Conservation (phyloP, 2,888 invertebrate genomes). For the Drosophila pseudotalamancana region DNA sequence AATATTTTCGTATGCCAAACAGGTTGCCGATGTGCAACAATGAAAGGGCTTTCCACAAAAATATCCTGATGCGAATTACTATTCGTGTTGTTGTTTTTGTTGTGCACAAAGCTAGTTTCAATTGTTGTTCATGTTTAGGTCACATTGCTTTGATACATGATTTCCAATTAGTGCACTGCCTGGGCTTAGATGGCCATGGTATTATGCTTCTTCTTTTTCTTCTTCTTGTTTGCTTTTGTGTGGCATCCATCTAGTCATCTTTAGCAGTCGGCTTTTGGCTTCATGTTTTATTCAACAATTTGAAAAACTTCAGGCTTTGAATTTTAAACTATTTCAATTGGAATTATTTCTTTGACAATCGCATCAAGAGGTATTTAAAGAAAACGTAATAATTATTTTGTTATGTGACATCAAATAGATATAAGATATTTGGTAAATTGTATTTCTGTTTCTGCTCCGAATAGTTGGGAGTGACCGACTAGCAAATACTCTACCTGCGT, state of each 20-base stretch:
- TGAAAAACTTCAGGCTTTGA: not conserved
- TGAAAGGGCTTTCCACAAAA: slow-evolving; percentile 13
- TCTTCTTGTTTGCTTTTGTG: not conserved
- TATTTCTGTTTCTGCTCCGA: too few species aligned
- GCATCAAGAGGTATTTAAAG: not conserved
- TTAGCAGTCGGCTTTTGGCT: not conserved
- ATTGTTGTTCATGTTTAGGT: slow-evolving; percentile 29
- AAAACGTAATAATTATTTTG: not conserved
- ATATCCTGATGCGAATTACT: slow-evolving; percentile 15
- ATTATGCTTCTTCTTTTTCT: not conserved
- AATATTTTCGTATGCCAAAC: too few species aligned
- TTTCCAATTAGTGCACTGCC: slow-evolving; percentile 42
- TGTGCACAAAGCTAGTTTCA: slow-evolving; percentile 1
- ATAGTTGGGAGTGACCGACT: too few species aligned
- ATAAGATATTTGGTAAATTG: too few species aligned
- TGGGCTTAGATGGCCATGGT: not conserved
- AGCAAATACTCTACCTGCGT: too few species aligned
- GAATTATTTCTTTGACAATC: not conserved
- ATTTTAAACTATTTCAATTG: not conserved
- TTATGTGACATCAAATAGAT: not conserved
- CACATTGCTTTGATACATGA: slow-evolving; percentile 41
- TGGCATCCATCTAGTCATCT: not conserved
- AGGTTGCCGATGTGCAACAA: slow-evolving; percentile 15
- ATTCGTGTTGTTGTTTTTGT: not conserved
- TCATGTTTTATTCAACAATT: slow-evolving; percentile 9